Conservation (phyloP, 2,888 invertebrate species). For the Habroteleia sp. region DNA sequence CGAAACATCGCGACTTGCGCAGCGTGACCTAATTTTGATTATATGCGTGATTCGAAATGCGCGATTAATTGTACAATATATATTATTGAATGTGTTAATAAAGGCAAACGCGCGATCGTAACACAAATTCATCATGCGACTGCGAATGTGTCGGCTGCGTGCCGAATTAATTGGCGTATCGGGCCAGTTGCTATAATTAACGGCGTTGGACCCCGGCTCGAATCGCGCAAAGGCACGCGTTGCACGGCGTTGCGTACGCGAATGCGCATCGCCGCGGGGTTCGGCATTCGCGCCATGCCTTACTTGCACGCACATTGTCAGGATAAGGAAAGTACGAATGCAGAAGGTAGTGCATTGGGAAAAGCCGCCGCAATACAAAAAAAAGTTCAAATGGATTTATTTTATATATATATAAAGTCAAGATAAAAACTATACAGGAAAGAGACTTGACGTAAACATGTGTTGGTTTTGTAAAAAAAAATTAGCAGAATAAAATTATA, state of each 20-base stretch:
- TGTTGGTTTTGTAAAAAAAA: too few relatives aligned
- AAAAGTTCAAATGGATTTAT: too few relatives aligned
- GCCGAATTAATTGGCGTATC: conserved; percentile 59
- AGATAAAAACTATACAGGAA: too few relatives aligned
- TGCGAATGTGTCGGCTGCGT: conserved; percentile 28
- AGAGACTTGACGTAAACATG: too few relatives aligned
- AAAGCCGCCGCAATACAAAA: too few relatives aligned
- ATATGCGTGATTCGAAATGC: not conserved
- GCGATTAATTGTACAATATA: conserved; percentile 29
- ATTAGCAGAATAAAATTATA: too few relatives aligned
- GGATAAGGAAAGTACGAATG: conserved; percentile 57
- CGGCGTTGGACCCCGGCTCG: conserved; percentile 33
- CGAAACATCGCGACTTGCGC: conserved; percentile 8
- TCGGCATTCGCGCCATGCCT: conserved; percentile 11
- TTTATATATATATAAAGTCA: too few relatives aligned
- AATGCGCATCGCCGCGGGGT: conserved; percentile 17
- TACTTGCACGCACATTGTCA: conserved; percentile 29
- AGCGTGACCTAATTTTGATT: conserved; percentile 20
- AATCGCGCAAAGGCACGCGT: conserved; percentile 46
- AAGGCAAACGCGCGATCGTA: conserved; percentile 10
- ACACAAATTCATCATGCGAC: conserved; percentile 32
- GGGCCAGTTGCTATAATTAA: conserved; percentile 43
- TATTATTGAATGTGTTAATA: conserved; percentile 39
- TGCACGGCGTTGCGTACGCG: conserved; percentile 15
- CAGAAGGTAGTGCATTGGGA: too few relatives aligned